A percentile compares a stretch with the other conserved stretches of the same genome.
Conservation (phyloP, 2,888 invertebrate genomes). For the Ectropis crepuscularia region DNA sequence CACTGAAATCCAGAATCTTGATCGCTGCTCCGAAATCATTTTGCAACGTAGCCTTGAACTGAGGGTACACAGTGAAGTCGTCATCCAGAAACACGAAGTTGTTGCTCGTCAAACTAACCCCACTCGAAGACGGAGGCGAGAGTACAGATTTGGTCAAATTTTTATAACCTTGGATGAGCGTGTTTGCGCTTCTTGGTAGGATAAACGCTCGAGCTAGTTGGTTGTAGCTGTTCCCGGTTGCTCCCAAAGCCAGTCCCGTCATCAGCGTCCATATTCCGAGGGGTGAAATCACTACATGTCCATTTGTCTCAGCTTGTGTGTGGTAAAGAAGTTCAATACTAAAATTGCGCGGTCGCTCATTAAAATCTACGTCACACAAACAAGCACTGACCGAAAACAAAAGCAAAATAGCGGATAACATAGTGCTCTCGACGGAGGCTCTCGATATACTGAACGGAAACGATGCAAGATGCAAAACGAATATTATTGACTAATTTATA, state of each 20-base stretch:
- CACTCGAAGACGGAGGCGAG: slow-evolving; percentile 57
- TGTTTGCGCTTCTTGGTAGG: slow-evolving; percentile 58
- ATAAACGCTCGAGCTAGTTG: slow-evolving; percentile 68
- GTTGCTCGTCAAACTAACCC: slow-evolving; percentile 67
- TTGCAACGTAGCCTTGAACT: slow-evolving; percentile 57
- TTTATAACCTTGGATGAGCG: slow-evolving; percentile 63
- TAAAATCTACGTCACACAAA: slow-evolving; percentile 67
- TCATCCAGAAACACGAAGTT: slow-evolving; percentile 76
- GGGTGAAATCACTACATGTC: slow-evolving; percentile 78
- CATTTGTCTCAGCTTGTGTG: slow-evolving; percentile 66
- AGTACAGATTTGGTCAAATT: slow-evolving; percentile 62
- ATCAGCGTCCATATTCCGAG: slow-evolving; percentile 81
- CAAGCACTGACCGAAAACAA: slow-evolving; percentile 59
- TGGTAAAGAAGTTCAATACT: slow-evolving; percentile 74
- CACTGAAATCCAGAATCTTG: slow-evolving; percentile 67
- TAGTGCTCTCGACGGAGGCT: slow-evolving; percentile 58
- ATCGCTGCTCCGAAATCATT: slow-evolving; percentile 70
- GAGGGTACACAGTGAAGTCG: slow-evolving; percentile 60
- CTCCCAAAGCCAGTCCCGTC: slow-evolving; percentile 74
- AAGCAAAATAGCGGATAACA: slow-evolving; percentile 58
- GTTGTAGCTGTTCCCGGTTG: slow-evolving; percentile 64
- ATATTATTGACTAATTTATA: slow-evolving; percentile 61
- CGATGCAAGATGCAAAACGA: slow-evolving; percentile 57
- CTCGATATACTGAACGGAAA: slow-evolving; percentile 61
- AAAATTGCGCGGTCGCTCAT: slow-evolving; percentile 72